Evolutionary conservation across 2,888 invertebrate species (phyloP).

Genomic region (Lasioglossum oenotherae): DNA sequence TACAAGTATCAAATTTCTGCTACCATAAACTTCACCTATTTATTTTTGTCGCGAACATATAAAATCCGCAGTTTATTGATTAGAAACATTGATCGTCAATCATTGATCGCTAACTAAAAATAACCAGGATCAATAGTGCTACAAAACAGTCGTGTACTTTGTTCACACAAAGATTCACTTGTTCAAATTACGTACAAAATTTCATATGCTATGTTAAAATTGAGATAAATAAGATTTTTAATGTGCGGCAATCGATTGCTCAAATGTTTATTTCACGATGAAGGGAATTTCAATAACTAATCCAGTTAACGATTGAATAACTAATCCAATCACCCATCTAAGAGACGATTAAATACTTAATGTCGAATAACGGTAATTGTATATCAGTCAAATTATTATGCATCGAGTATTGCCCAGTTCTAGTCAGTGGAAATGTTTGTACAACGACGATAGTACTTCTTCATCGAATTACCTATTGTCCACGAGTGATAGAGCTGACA

Average conservation of each 20-base stretch:
- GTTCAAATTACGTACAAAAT: neutral
- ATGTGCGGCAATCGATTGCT: neutral
- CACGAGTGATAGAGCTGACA: neutral
- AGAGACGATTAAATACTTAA: neutral
- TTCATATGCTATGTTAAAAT: neutral
- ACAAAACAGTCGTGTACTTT: neutral
- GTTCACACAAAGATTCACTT: neutral
- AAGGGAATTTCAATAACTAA: neutral
- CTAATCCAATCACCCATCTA: neutral
- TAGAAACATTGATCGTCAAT: neutral
- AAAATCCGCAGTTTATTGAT: neutral
- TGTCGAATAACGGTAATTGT: neutral
- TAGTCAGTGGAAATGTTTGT: constrained; percentile 31
- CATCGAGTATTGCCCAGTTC: neutral
- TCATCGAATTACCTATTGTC: constrained; percentile 28
- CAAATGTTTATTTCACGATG: neutral
- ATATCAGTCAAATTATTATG: neutral
- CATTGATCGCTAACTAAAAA: neutral
- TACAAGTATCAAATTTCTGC: neutral
- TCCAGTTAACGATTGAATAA: neutral
- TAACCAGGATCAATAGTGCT: neutral
- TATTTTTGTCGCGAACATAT: neutral
- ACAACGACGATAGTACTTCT: constrained; percentile 47
- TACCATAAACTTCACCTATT: neutral
- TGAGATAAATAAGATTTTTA: neutral